A percentile compares a stretch with the other conserved stretches of the same genome.
phyloP scores from a whole-genome alignment of 2,888 invertebrate species.

The Atethmia centrago region DNA sequence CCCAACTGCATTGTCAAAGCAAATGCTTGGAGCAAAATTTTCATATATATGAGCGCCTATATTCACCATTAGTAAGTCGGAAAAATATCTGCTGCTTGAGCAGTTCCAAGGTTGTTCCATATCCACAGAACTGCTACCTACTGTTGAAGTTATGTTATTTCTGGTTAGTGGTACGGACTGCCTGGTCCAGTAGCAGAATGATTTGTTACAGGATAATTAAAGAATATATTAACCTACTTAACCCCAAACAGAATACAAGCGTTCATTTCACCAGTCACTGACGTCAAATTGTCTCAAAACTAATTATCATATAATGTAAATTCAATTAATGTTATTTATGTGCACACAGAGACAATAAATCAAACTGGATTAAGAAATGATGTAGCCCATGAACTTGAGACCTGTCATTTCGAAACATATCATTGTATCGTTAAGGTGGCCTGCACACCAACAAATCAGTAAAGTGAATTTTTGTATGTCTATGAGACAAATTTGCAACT shows the following conservation, averaged over 20 bases:
- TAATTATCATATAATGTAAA: conserved; percentile 39
- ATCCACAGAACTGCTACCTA: neutral
- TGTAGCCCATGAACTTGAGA: conserved; percentile 60
- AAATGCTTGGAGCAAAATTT: neutral
- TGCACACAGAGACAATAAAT: conserved; percentile 46
- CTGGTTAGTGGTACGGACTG: neutral
- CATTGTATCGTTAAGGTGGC: conserved; percentile 41
- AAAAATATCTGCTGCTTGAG: neutral
- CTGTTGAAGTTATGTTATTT: neutral
- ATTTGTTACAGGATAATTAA: neutral
- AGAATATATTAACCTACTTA: neutral
- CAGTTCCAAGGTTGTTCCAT: neutral
- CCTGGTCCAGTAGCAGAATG: neutral
- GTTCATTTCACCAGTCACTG: conserved; percentile 9
- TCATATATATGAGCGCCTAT: neutral
- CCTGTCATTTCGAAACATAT: conserved; percentile 35
- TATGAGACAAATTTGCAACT: conserved; percentile 11
- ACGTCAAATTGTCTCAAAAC: conserved; percentile 23
- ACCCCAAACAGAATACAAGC: conserved; percentile 8
- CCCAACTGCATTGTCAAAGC: neutral
- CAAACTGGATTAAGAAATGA: conserved; percentile 56
- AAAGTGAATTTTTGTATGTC: conserved; percentile 12
- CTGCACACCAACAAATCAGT: conserved; percentile 20
- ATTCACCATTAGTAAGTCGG: too few species aligned
- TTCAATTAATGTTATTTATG: conserved; percentile 49